Conservation (phyloP, 2,888 invertebrate genomes). For the Chorisops tibialis region DNA sequence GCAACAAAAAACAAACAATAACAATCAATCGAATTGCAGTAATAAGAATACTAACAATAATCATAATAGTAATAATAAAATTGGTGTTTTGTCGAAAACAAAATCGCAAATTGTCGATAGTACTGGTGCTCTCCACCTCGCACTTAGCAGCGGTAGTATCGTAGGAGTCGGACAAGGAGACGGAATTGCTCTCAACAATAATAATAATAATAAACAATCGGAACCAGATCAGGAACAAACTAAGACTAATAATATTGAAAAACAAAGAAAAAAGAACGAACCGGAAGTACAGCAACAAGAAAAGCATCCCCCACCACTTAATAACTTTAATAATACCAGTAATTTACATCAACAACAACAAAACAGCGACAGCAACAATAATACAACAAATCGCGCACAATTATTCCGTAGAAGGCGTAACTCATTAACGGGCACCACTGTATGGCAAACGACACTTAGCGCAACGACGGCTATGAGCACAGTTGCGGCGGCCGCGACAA, state of each 20-base stretch:
- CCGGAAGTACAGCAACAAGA: too few species aligned
- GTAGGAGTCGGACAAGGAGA: background rate
- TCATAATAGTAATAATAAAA: conserved; percentile 16
- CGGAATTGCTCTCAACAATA: conserved; percentile 21
- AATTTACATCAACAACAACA: background rate
- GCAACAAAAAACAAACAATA: conserved; percentile 26
- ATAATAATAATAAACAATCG: conserved; percentile 7
- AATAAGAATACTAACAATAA: conserved; percentile 26
- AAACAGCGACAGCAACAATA: background rate
- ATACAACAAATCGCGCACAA: conserved; percentile 16
- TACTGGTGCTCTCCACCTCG: too few species aligned
- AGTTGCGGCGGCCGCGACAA: conserved; percentile 27
- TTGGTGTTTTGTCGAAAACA: background rate
- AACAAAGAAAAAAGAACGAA: too few species aligned
- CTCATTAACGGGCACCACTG: conserved; percentile 31
- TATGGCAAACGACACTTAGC: conserved; percentile 38
- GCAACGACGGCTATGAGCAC: conserved; percentile 34
- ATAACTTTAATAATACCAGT: background rate
- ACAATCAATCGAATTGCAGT: conserved; percentile 32
- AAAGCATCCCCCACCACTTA: too few species aligned
- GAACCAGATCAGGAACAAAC: too few species aligned
- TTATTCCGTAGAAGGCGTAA: conserved; percentile 34
- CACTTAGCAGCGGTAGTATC: background rate
- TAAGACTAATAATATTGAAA: too few species aligned
- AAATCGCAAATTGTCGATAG: background rate